Evolutionary conservation across 2,888 invertebrate genomes (phyloP), one percentile per base, ranked within the genome.

Genomic region (Drosophila kambysellisi): DNA sequence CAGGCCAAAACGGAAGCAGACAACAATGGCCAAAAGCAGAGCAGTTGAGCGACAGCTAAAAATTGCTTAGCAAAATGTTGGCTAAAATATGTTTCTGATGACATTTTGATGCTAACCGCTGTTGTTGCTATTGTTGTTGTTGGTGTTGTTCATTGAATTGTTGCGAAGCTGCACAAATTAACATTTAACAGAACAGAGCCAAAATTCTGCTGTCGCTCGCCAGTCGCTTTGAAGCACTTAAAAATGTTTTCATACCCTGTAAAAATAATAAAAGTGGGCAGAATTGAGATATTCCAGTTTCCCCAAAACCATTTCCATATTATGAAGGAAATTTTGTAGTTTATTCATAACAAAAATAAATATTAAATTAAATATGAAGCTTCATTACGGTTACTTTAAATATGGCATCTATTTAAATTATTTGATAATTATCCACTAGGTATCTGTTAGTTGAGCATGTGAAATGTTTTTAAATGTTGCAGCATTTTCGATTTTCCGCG

Each of bases 131-230:
- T 53, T 65, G 68, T 48, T 71, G 67, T 25, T 57, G 66, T 33
- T 77, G 48, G 46, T 80, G 66, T 84, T 75, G 72, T 70, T 81
- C 90, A 87, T 87, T 90, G 90, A 90, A 90, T 89, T 83, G 89
- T 88, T 90, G 73, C 64, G 74, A 61, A 56, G 74, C 57, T 64
- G 74, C 72, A 74, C 73, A 81, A 83, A 82, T 82, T 81, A 81
- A 82, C 81, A 81, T 81, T 81, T 81, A 81, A 79, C 69, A 81
- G 83, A 81, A 81, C 70, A 76, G 73, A 74, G 72, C 57, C 41
- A 69, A 86, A 82, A 83, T 88, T 87, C 82, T 81, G 78, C 67
- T 54, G 41, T 63, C 72, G 66, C 43, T 62, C 53, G 66, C 79
- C 66, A 57, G 50, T 51, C 53, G 41, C 58, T 56, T 56, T 30